These are phyloP conservation scores for Acanthurus leucopareius DNA, from an alignment of 2,797 vertebrate genomes.

Conservation along the genomic window DNA sequence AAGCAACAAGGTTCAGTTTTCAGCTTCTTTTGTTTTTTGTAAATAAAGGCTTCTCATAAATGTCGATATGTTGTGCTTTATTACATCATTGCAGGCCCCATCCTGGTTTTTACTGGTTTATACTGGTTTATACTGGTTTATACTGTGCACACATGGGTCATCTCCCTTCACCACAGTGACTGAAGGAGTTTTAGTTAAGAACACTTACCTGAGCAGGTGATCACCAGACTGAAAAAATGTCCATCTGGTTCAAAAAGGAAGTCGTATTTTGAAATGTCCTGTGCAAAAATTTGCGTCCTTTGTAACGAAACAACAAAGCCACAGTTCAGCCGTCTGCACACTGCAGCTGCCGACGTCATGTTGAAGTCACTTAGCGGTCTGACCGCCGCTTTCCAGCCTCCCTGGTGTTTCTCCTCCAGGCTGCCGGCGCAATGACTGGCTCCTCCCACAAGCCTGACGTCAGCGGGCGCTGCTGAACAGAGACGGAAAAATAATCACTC, in stretches of 20 bases:
- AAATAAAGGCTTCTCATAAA: no score
- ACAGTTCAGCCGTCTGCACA: slow-evolving; percentile 28
- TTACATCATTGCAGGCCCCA: no score
- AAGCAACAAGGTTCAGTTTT: no score
- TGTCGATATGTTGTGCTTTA: no score
- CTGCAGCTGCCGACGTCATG: not conserved
- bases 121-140: no score
- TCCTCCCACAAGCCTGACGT: slow-evolving; percentile 12
- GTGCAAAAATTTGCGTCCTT: fast-evolving
- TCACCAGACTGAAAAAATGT: not conserved
- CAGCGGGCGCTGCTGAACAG: not conserved
- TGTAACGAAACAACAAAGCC: not conserved
- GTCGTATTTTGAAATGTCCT: no score
- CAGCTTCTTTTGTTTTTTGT: no score
- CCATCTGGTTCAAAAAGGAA: no score
- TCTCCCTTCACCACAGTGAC: not conserved
- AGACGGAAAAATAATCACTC: not conserved
- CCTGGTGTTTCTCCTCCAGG: not conserved
- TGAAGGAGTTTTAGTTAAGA: no score
- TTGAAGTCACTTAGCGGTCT: fast-evolving
- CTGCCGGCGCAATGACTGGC: not conserved
- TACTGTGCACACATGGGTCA: not conserved
- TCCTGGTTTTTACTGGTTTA: no score
- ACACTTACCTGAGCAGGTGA: slow-evolving; percentile 16
- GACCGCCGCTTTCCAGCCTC: not conserved